Conservation (phyloP, 2,113 vertebrate genomes). For the Anhinga rufa region DNA sequence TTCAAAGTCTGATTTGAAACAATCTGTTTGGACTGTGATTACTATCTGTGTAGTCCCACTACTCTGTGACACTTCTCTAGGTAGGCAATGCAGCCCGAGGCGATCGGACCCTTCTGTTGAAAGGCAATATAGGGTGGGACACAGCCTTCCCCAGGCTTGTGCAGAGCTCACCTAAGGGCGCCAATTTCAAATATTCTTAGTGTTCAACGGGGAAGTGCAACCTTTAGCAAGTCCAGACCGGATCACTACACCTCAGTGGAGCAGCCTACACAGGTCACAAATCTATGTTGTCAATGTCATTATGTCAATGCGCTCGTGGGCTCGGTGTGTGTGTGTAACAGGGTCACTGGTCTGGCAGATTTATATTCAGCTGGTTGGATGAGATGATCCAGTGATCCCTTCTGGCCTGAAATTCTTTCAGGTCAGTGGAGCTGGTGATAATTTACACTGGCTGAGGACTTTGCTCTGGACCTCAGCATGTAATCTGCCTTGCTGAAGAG, state of each 20-base stretch:
- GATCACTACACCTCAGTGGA: neutral
- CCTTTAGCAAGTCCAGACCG: neutral
- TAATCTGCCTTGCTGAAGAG: neutral
- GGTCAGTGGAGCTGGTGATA: neutral
- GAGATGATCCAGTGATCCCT: neutral
- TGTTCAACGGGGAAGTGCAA: neutral
- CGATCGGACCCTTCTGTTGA: neutral
- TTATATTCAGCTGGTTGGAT: neutral
- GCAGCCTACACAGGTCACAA: neutral
- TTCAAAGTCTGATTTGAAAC: neutral
- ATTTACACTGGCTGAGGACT: neutral
- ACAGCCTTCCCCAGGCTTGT: rapidly evolving
- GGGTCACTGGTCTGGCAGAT: neutral
- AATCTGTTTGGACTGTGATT: neutral
- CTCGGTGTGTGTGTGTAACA: neutral
- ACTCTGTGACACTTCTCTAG: neutral
- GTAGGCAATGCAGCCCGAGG: rapidly evolving
- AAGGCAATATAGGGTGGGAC: neutral
- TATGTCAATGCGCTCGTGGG: neutral
- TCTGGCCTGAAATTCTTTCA: neutral
- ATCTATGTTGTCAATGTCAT: neutral
- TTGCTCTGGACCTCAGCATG: neutral
- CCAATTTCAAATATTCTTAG: neutral
- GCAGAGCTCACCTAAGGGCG: neutral
- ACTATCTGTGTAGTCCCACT: neutral